Conservation (phyloP, 1,140 invertebrate genomes). For the Trichomalopsis sarcophagae region DNA sequence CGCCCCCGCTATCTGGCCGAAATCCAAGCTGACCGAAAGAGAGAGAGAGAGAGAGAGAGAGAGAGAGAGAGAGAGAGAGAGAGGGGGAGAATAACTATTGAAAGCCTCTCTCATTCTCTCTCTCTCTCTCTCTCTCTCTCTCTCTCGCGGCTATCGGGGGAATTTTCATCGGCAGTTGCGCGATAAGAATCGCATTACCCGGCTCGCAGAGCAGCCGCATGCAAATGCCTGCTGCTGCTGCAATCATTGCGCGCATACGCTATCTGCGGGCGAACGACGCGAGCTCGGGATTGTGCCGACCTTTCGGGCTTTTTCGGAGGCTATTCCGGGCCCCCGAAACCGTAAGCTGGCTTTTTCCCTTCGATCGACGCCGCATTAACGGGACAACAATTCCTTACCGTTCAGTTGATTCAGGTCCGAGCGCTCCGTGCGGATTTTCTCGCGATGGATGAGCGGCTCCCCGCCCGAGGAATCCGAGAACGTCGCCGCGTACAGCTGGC, state of each 20-base stretch:
- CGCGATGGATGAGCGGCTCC: slow-evolving; percentile 93
- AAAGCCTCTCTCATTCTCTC: neutral
- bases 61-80: neutral
- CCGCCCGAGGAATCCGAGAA: slow-evolving; percentile 94
- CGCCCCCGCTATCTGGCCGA: neutral
- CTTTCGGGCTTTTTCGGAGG: too few species aligned
- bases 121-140: neutral
- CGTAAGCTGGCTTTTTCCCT: too few species aligned
- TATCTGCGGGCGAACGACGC: neutral
- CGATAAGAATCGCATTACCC: slow-evolving; percentile 38
- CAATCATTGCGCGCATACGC: neutral
- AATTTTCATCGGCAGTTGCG: slow-evolving; percentile 34
- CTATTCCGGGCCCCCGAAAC: too few species aligned
- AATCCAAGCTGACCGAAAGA: neutral
- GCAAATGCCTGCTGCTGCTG: neutral
- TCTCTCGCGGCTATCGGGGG: neutral
- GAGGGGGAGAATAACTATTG: neutral
- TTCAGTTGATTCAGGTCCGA: slow-evolving; percentile 86
- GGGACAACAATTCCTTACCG: slow-evolving; percentile 72
- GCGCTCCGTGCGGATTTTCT: slow-evolving; percentile 89
- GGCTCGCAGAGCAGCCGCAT: neutral
- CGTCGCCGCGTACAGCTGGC: slow-evolving; percentile 94
- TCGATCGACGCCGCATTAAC: neutral
- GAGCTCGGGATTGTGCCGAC: neutral
- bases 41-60: neutral